Evolutionary conservation across 2,888 invertebrate species (phyloP), one percentile per base, ranked within the genome.

Genomic region (Hyposoter didymator): DNA sequence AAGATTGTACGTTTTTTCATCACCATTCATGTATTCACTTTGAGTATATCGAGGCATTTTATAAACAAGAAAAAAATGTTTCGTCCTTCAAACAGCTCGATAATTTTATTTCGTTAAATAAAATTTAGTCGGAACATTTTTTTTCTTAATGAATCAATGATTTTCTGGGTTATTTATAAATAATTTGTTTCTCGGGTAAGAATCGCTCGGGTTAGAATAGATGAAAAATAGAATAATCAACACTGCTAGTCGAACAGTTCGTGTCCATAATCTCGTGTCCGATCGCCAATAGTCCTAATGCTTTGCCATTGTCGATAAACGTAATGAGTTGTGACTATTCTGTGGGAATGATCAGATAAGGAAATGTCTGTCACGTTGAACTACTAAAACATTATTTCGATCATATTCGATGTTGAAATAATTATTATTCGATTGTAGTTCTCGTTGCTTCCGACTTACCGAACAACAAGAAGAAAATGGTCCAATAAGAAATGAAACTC

Each of bases 231-330:
- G 62, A 45, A 45, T 28, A 47, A 28, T 28, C 45, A n/a, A 74
- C 4, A 64, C 10, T 12, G 55, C 10, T 62, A n/a, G 62, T 45
- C 32, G 32, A 45, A 12, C 10, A n/a, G 62, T 12, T 47, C 62
- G 35, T 45, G 62, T 64, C 12, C 2, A 45, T 35, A 75, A 75
- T 75, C 75, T 64, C 6, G 7, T 19, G 47, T 67, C 47, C 35
- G 39, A 75, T 78, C 78, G 55, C 22, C 72, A 47, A 49, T 22
- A n/a, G 14, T 22, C n/a, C 45, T 62, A 64, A 64, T 72, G 79
- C 70, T 22, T 79, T 52, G 64, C n/a, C 22, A 79, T 64, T 49
- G 39, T 47, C 70, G 73, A 73, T 47, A 47, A 12, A 32, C 28
- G 43, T 70, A 62, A 82, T 49, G 64, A 45, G 47, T 43, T 70